phyloP scores from a whole-genome alignment of 92 coral and sea anemone genomes.

The Paragorgia papillata region DNA sequence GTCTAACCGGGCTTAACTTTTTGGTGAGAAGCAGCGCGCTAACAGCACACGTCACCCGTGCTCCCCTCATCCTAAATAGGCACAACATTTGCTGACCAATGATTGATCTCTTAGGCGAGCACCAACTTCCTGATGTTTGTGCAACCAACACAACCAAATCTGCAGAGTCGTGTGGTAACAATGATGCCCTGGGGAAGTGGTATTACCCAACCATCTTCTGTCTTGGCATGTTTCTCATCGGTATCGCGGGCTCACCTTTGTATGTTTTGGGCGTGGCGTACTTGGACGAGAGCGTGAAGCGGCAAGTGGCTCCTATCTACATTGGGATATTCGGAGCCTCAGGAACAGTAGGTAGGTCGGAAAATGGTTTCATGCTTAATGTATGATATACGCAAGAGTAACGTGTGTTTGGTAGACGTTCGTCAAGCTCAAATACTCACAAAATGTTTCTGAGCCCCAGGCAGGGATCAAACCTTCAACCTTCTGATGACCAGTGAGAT shows the following conservation, averaged over 20 bases:
- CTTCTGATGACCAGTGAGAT: no score
- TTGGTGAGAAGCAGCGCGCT: no score
- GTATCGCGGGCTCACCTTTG: conserved; percentile 66
- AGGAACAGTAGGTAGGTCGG: conserved; percentile 64
- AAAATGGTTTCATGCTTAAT: no score
- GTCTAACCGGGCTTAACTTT: no score
- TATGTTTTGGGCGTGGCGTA: conserved; percentile 67
- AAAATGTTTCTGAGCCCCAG: no score
- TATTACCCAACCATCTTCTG: conserved; percentile 64
- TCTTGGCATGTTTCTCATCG: conserved; percentile 69
- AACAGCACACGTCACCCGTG: no score
- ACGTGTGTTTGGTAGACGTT: no score
- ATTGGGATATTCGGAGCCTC: conserved; percentile 66
- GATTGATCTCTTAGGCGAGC: not conserved
- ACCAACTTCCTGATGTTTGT: conserved; percentile 24
- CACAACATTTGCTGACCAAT: not conserved
- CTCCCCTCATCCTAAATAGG: no score
- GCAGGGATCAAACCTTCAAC: no score
- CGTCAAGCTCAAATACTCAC: no score
- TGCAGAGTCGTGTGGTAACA: conserved; percentile 22
- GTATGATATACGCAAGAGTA: no score
- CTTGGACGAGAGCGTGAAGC: conserved; percentile 75
- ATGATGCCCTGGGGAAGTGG: conserved; percentile 28
- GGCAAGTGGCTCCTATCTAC: conserved; percentile 67
- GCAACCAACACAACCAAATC: conserved; percentile 7